These are phyloP conservation scores for Nestor notabilis DNA, from an alignment of 2,113 vertebrate genomes.

Conservation along the genomic window DNA sequence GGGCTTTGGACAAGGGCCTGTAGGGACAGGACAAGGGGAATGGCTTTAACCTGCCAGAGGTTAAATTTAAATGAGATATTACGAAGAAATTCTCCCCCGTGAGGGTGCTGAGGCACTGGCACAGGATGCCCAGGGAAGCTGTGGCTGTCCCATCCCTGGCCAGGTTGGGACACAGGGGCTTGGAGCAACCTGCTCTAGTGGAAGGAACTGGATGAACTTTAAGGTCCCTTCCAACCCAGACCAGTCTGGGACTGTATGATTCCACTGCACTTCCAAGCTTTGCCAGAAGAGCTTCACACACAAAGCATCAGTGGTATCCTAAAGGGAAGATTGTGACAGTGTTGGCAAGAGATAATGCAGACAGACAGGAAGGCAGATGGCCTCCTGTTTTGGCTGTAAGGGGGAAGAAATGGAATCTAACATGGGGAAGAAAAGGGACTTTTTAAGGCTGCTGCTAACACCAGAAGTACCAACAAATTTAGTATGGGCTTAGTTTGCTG, in stretches of 20 bases:
- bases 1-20: too few relatives aligned
- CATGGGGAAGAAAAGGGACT: not conserved
- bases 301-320: not conserved
- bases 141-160: too few relatives aligned
- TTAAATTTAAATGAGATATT: too few relatives aligned
- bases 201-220: too few relatives aligned
- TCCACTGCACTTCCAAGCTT: not conserved
- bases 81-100: too few relatives aligned
- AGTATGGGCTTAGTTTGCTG: not conserved
- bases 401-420: not conserved
- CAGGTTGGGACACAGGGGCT: too few relatives aligned
- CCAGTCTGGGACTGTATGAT: not conserved
- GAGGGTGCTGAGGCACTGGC: too few relatives aligned
- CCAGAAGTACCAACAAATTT: not conserved
- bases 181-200: too few relatives aligned
- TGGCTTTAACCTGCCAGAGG: too few relatives aligned
- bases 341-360: not conserved
- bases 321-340: not conserved
- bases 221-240: not conserved
- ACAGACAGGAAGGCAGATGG: not conserved
- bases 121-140: too few relatives aligned
- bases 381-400: not conserved
- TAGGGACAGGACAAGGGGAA: too few relatives aligned
- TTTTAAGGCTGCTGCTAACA: not conserved
- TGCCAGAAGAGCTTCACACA: not conserved